Conservation (phyloP, 2,888 invertebrate species). For the Meteorus cinctellus region DNA sequence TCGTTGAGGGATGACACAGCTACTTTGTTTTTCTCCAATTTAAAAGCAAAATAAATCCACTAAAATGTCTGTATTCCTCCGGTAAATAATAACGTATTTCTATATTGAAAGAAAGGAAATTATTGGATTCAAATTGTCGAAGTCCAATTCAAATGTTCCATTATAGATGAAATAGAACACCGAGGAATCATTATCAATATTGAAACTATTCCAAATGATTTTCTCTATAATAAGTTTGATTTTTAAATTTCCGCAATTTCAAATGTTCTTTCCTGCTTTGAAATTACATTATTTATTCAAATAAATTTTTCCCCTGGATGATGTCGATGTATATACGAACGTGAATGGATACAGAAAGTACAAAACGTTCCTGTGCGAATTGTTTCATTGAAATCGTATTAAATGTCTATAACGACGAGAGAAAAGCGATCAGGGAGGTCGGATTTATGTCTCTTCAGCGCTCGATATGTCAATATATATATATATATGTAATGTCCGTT, state of each 20-base stretch:
- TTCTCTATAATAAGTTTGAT: too few species aligned
- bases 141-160: too few species aligned
- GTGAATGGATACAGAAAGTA: neutral
- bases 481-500: constrained; percentile 18
- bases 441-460: constrained; percentile 28
- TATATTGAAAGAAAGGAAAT: too few species aligned
- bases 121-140: too few species aligned
- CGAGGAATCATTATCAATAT: too few species aligned
- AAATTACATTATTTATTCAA: too few species aligned
- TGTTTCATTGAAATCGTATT: neutral
- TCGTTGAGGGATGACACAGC: constrained; percentile 29
- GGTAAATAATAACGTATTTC: neutral
- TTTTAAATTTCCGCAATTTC: too few species aligned
- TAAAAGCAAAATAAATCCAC: constrained; percentile 22
- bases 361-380: neutral
- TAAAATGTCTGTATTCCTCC: neutral
- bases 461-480: constrained; percentile 14
- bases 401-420: neutral
- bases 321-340: neutral
- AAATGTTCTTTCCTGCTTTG: too few species aligned
- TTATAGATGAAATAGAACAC: too few species aligned
- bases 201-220: too few species aligned
- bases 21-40: constrained; percentile 13
- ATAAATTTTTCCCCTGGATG: too few species aligned
- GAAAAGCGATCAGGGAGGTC: constrained; percentile 18